A percentile compares a stretch with the other conserved stretches of the same genome.
These are phyloP conservation scores for Hartigia nigra DNA, from an alignment of 2,888 invertebrate genomes.

Conservation along the genomic window DNA sequence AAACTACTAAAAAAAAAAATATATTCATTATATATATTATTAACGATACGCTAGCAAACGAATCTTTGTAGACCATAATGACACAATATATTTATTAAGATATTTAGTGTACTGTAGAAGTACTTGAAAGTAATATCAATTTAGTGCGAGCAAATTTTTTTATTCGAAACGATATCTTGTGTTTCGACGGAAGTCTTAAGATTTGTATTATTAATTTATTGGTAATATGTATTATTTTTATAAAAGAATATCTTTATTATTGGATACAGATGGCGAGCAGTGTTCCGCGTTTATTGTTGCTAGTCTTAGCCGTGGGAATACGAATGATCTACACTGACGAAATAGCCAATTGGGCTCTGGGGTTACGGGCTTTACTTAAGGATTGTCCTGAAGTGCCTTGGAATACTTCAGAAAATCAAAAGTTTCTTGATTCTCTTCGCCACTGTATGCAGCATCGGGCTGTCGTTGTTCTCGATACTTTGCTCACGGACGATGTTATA, in stretches of 20 bases:
- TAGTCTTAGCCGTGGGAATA: conserved; percentile 29
- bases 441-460: conserved; percentile 55
- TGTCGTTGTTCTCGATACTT: conserved; percentile 71
- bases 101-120: neutral
- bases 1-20: neutral
- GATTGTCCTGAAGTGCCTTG: conserved; percentile 43
- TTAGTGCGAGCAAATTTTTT: neutral
- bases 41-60: neutral
- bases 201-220: neutral
- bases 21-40: neutral
- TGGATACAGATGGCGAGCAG: conserved; percentile 41
- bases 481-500: conserved; percentile 72
- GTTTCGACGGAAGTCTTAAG: neutral
- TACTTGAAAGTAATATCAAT: neutral
- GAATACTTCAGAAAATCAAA: conserved; percentile 33
- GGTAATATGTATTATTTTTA: neutral
- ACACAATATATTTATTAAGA: neutral
- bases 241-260: conserved; percentile 5
- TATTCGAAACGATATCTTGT: neutral
- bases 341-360: conserved; percentile 41
- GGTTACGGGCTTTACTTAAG: conserved; percentile 42
- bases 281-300: conserved; percentile 30
- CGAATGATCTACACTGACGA: conserved; percentile 34
- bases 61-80: neutral
- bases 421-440: conserved; percentile 45